Conservation (phyloP, 1,140 invertebrate species). For the Chlorops oryzae region DNA sequence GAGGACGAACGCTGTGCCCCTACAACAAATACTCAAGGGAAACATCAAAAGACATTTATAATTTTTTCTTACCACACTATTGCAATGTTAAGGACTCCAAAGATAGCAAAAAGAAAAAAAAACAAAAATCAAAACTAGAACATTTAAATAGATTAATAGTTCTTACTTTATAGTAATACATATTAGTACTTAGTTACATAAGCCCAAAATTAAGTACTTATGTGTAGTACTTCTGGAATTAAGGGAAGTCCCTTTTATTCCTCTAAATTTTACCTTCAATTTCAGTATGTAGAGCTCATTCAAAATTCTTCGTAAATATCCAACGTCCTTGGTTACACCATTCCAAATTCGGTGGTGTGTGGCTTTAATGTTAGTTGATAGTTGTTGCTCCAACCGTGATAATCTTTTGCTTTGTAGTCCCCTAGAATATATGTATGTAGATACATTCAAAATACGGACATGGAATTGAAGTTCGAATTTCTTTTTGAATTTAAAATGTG, state of each 20-base stretch:
- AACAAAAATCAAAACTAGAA: too few species aligned
- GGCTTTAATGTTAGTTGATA: slow-evolving; percentile 66
- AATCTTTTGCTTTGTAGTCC: slow-evolving; percentile 62
- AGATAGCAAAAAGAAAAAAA: too few species aligned
- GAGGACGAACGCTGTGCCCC: too few species aligned
- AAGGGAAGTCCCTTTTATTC: not conserved
- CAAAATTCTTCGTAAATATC: slow-evolving; percentile 64
- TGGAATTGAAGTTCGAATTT: too few species aligned
- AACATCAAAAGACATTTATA: too few species aligned
- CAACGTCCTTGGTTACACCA: slow-evolving; percentile 69
- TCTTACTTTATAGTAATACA: too few species aligned
- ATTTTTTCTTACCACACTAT: too few species aligned
- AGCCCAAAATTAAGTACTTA: not conserved
- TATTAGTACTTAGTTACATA: too few species aligned
- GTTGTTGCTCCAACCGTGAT: slow-evolving; percentile 65
- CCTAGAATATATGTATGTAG: slow-evolving; percentile 20
- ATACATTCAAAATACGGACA: not conserved
- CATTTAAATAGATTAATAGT: too few species aligned
- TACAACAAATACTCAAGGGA: too few species aligned
- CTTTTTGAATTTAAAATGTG: too few species aligned
- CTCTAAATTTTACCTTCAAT: slow-evolving; percentile 58
- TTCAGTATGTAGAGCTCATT: slow-evolving; percentile 73
- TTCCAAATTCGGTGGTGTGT: slow-evolving; percentile 72
- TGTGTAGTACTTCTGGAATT: not conserved
- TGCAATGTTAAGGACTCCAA: too few species aligned